phyloP scores from a whole-genome alignment of 1,140 invertebrate genomes.

The Helicoverpa armigera region DNA sequence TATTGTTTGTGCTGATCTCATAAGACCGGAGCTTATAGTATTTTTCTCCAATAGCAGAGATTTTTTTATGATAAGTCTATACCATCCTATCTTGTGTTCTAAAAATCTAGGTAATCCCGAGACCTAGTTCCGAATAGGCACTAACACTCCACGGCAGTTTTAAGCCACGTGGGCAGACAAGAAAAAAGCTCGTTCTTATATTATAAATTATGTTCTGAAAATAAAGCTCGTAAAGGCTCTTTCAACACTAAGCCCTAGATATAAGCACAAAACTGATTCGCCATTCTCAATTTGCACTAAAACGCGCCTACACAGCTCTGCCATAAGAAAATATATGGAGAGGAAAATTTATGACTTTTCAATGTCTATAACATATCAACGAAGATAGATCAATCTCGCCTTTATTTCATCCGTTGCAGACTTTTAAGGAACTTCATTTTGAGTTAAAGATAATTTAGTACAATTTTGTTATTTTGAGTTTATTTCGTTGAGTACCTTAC shows the following conservation, averaged over 20 bases:
- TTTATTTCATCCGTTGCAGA: conserved; percentile 21
- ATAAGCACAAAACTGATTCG: conserved; percentile 48
- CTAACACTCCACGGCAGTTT: no score
- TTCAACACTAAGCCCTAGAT: neutral
- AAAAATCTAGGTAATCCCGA: no score
- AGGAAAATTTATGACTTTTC: conserved; percentile 60
- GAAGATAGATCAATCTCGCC: conserved; percentile 20
- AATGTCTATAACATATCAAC: conserved; percentile 51
- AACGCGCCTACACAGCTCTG: conserved; percentile 42
- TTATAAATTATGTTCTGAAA: no score
- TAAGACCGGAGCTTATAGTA: no score
- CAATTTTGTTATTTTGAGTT: neutral
- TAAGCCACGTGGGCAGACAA: no score
- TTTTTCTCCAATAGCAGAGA: no score
- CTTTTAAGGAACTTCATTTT: conserved; percentile 21
- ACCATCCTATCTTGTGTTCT: no score
- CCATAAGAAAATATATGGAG: conserved; percentile 54
- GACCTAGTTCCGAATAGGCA: no score
- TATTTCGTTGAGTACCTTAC: no score
- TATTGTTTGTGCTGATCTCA: no score
- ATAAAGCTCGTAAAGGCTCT: neutral
- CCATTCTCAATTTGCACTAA: conserved; percentile 60
- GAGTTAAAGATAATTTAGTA: conserved; percentile 12
- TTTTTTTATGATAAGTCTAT: no score
- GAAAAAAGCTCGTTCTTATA: no score